phyloP scores from a whole-genome alignment of 53 echinoderm and acorn worm genomes.

The Zoroaster sp. region DNA sequence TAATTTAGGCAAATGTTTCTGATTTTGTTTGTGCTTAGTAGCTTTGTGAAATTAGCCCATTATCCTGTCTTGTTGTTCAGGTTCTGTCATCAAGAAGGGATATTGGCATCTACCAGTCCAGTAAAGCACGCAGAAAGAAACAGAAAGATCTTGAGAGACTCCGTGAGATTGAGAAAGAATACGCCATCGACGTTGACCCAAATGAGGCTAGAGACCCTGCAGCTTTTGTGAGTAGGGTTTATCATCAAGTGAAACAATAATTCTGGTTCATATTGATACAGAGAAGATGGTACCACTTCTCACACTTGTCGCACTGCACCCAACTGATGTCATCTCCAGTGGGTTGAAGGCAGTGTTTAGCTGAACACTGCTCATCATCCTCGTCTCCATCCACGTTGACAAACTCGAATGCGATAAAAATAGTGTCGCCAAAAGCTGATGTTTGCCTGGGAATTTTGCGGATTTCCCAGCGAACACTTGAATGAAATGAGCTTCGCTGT shows the following conservation, averaged over 20 bases:
- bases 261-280: too few species aligned
- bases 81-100: constrained; percentile 77
- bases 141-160: constrained; percentile 80
- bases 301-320: constrained; percentile 99
- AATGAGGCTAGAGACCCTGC: constrained; percentile 83
- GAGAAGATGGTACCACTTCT: constrained; percentile 98
- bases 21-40: too few species aligned
- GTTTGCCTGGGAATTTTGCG: too few species aligned
- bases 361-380: constrained; percentile 96
- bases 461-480: too few species aligned
- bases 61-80: not conserved
- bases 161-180: constrained; percentile 82
- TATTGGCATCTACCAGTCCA: constrained; percentile 74
- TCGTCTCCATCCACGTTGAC: constrained; percentile 96
- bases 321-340: constrained; percentile 99
- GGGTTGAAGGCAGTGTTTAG: constrained; percentile 92
- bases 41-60: too few species aligned
- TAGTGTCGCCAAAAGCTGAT: too few species aligned
- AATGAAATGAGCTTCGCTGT: too few species aligned
- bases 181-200: constrained; percentile 71
- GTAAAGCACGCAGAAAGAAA: constrained; percentile 81
- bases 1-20: too few species aligned
- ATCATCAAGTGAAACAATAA: too few species aligned
- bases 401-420: too few species aligned
- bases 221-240: constrained; percentile 91